Conservation (phyloP, 1,140 invertebrate species). For the Drosophila tristis region DNA sequence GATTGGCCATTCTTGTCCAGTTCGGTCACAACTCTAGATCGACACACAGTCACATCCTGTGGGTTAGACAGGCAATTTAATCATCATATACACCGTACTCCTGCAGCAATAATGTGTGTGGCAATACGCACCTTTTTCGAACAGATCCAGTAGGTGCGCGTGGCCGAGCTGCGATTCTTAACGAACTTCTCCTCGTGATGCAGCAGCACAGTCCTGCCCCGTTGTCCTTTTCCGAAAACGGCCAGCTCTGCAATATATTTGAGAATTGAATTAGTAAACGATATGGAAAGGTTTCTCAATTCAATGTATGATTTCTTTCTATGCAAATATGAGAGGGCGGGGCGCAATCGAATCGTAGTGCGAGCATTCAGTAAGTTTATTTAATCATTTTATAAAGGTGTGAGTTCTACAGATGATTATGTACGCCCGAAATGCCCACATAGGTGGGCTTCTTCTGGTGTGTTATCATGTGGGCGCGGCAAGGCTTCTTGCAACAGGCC, state of each 20-base stretch:
- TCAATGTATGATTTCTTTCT: too few species aligned
- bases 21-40: slow-evolving; percentile 75
- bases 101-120: too few species aligned
- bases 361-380: too few species aligned
- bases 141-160: slow-evolving; percentile 82
- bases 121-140: slow-evolving; percentile 63
- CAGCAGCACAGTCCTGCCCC: slow-evolving; percentile 71
- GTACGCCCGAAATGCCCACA: slow-evolving; percentile 67
- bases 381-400: not conserved
- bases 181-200: slow-evolving; percentile 76
- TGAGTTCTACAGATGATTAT: slow-evolving; percentile 54
- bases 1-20: slow-evolving; percentile 57
- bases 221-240: slow-evolving; percentile 74
- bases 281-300: not conserved
- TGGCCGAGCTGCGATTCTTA: slow-evolving; percentile 74
- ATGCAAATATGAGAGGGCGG: too few species aligned
- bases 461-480: slow-evolving; percentile 57
- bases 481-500: slow-evolving; percentile 41
- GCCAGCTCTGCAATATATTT: slow-evolving; percentile 67
- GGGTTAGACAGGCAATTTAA: not conserved
- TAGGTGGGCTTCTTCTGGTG: slow-evolving; percentile 57
- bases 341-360: too few species aligned
- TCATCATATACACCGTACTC: too few species aligned
- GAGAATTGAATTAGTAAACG: not conserved
- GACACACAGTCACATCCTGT: slow-evolving; percentile 76